Percentiles rank a stretch among this genome's conserved stretches.
These are phyloP conservation scores for Theocolax elegans DNA, from an alignment of 1,140 invertebrate species.

Conservation along the genomic window DNA sequence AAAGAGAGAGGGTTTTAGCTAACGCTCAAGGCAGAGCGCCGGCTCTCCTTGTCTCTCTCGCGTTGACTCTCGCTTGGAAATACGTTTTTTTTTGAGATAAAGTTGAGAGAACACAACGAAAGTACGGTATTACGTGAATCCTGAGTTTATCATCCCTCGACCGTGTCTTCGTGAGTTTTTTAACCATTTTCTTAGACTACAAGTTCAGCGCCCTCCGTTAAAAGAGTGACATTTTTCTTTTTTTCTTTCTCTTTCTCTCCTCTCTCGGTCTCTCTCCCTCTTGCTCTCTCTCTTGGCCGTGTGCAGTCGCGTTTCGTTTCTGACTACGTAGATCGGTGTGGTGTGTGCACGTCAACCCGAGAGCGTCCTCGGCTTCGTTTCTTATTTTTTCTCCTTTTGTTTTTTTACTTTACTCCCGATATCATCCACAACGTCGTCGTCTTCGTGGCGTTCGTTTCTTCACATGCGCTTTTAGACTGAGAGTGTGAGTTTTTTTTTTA, in stretches of 20 bases:
- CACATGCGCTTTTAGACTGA: background rate
- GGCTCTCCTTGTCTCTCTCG: background rate
- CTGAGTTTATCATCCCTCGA: no score
- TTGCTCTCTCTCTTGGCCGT: background rate
- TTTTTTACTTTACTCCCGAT: background rate
- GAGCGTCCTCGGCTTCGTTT: background rate
- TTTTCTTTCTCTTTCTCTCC: conserved; percentile 24
- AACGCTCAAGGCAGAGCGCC: background rate
- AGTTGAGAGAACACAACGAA: no score
- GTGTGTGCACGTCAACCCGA: background rate
- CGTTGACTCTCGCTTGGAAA: background rate
- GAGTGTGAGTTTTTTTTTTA: no score
- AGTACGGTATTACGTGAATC: no score
- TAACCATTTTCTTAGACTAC: no score
- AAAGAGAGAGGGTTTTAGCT: background rate
- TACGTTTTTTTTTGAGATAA: no score
- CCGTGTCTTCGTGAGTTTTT: no score
- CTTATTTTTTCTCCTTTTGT: no score
- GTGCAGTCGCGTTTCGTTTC: background rate
- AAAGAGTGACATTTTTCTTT: conserved; percentile 21
- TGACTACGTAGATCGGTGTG: background rate
- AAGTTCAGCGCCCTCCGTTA: conserved; percentile 33
- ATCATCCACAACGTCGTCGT: background rate
- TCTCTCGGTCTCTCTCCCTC: background rate
- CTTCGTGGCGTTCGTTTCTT: background rate